These are phyloP conservation scores for Drosophila barbarae DNA, from an alignment of 2,888 invertebrate species.

Conservation along the genomic window DNA sequence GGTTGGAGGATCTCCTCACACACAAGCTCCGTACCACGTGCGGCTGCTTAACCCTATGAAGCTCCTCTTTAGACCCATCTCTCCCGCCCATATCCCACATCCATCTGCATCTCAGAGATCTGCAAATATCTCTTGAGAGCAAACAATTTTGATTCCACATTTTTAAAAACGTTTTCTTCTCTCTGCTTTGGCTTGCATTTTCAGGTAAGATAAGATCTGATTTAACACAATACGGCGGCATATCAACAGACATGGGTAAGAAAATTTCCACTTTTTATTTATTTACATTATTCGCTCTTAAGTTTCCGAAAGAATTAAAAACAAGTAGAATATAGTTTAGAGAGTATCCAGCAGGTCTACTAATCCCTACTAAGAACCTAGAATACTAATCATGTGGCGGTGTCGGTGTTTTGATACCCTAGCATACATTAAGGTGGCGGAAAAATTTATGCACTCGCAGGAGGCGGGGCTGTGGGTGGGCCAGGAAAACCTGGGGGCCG, in stretches of 20 bases:
- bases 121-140: slow-evolving; percentile 36
- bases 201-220: slow-evolving; percentile 79
- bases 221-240: slow-evolving; percentile 79
- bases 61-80: neutral
- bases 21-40: slow-evolving; percentile 49
- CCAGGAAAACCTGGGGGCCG: slow-evolving; percentile 36
- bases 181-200: slow-evolving; percentile 59
- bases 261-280: slow-evolving; percentile 76
- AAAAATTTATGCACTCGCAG: slow-evolving; percentile 20
- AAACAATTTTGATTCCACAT: slow-evolving; percentile 61
- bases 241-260: slow-evolving; percentile 79
- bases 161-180: slow-evolving; percentile 66
- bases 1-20: slow-evolving; percentile 41
- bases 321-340: slow-evolving; percentile 20
- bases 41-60: slow-evolving; percentile 61
- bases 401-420: slow-evolving; percentile 25
- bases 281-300: slow-evolving; percentile 42
- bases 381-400: slow-evolving; percentile 49
- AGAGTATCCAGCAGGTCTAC: slow-evolving; percentile 39
- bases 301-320: slow-evolving; percentile 17
- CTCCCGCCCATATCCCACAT: neutral
- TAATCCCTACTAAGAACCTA: slow-evolving; percentile 34
- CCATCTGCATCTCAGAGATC: slow-evolving; percentile 24
- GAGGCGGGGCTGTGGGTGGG: slow-evolving; percentile 29
- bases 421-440: slow-evolving; percentile 28